A percentile compares a stretch with the other conserved stretches of the same genome.
Conservation (phyloP, 53 echinoderm and acorn worm species). For the Crossaster papposus region DNA sequence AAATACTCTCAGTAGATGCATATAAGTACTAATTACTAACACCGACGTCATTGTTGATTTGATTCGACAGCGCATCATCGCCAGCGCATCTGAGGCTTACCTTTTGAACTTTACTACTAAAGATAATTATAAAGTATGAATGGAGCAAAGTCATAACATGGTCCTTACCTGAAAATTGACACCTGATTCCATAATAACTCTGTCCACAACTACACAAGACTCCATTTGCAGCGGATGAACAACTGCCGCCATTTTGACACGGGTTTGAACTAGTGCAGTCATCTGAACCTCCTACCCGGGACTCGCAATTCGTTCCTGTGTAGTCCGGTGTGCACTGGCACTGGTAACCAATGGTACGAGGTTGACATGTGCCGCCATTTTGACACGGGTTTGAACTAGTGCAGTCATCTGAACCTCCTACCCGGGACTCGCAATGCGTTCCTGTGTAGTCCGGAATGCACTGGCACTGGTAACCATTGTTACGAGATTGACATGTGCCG, state of each 20-base stretch:
- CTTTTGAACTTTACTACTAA: no score
- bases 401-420: conserved; percentile 57
- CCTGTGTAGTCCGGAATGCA: conserved; percentile 74
- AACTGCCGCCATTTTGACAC: conserved; percentile 63
- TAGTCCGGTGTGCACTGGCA: conserved; percentile 73
- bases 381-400: conserved; percentile 38
- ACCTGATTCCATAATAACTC: background rate
- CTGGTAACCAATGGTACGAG: conserved; percentile 53
- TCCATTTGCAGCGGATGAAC: conserved; percentile 4
- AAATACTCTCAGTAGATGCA: no score
- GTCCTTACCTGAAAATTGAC: background rate
- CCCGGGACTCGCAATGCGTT: conserved; percentile 49
- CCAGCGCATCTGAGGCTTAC: no score
- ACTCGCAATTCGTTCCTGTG: conserved; percentile 65
- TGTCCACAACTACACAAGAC: background rate
- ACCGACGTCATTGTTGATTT: no score
- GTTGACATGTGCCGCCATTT: conserved; percentile 67
- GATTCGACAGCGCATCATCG: no score
- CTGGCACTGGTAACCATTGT: conserved; percentile 60
- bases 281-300: conserved; percentile 20
- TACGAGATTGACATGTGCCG: conserved; percentile 66
- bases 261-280: conserved; percentile 56
- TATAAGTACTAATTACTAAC: no score
- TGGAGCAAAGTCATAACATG: background rate
- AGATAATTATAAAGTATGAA: no score